phyloP scores from a whole-genome alignment of 30 jellyfish, hydroid and myxozoan genomes.

The Catostylus mosaicus region DNA sequence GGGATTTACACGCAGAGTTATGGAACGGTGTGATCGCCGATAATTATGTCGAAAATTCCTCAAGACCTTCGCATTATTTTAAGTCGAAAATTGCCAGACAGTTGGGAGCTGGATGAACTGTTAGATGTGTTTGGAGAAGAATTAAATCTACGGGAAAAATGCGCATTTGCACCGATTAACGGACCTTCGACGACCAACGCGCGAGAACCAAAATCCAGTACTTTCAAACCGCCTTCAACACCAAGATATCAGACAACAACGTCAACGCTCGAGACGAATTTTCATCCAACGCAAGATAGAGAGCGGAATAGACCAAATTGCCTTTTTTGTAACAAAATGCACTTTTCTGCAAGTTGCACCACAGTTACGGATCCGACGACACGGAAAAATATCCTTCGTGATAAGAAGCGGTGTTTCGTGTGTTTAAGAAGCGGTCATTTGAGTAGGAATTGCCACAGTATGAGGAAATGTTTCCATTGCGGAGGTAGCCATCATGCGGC shows the following conservation, averaged over 20 bases:
- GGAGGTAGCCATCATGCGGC: constrained; percentile 3
- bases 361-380: constrained; percentile 11
- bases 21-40: constrained; percentile 21
- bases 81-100: neutral
- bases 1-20: constrained; percentile 7
- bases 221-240: neutral
- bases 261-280: neutral
- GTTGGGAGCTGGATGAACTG: constrained; percentile 5
- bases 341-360: constrained; percentile 20
- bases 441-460: constrained; percentile 7
- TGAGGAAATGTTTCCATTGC: constrained; percentile 8
- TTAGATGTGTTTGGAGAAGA: constrained; percentile 3
- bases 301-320: neutral
- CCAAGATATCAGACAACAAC: neutral
- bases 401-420: constrained; percentile 4
- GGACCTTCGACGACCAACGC: neutral
- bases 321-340: neutral
- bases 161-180: constrained; percentile 14
- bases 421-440: constrained; percentile 15
- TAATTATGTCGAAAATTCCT: constrained; percentile 32
- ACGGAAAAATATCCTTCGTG: neutral
- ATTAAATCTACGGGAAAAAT: constrained; percentile 16
- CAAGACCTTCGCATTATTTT: neutral
- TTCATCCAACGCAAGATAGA: neutral
- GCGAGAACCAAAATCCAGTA: neutral